Percentiles rank a stretch among this genome's conserved stretches.
phyloP scores from a whole-genome alignment of 2,888 invertebrate species.

The Slavum lentiscoides region DNA sequence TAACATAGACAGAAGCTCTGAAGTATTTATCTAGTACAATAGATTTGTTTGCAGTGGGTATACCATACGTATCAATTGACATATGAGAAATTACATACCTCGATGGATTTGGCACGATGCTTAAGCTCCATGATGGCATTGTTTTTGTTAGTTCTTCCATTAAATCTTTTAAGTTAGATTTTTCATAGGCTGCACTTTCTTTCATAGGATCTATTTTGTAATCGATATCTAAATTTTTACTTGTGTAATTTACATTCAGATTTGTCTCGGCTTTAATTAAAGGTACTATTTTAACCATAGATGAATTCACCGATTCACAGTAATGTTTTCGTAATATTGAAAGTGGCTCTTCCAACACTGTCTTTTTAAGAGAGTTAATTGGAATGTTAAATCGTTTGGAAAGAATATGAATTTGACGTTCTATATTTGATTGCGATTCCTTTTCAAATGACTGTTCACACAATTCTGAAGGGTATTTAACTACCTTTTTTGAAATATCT shows the following conservation, averaged over 20 bases:
- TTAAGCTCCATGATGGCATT: slow-evolving; percentile 55
- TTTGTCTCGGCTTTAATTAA: slow-evolving; percentile 1
- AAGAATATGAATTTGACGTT: slow-evolving; percentile 3
- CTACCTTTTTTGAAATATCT: not conserved
- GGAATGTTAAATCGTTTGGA: slow-evolving; percentile 37
- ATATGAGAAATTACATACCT: slow-evolving; percentile 54
- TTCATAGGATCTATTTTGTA: slow-evolving; percentile 28
- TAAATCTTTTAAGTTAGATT: slow-evolving; percentile 50
- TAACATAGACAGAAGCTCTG: slow-evolving; percentile 55
- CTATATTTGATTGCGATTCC: not conserved
- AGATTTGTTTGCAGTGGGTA: slow-evolving; percentile 53
- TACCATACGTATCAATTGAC: slow-evolving; percentile 50
- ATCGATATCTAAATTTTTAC: slow-evolving; percentile 15
- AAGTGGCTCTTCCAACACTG: slow-evolving; percentile 21
- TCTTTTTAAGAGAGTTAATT: slow-evolving; percentile 6
- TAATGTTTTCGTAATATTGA: slow-evolving; percentile 12
- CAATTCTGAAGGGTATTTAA: not conserved
- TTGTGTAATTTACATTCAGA: not conserved
- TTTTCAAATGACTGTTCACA: not conserved
- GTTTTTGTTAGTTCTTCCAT: slow-evolving; percentile 53
- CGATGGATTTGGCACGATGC: slow-evolving; percentile 52
- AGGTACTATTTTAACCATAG: slow-evolving; percentile 9
- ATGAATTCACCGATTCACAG: slow-evolving; percentile 2
- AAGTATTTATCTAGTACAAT: slow-evolving; percentile 54
- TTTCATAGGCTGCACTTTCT: slow-evolving; percentile 29